phyloP scores from a whole-genome alignment of 1,140 invertebrate species.

The Epicauta chinensis region DNA sequence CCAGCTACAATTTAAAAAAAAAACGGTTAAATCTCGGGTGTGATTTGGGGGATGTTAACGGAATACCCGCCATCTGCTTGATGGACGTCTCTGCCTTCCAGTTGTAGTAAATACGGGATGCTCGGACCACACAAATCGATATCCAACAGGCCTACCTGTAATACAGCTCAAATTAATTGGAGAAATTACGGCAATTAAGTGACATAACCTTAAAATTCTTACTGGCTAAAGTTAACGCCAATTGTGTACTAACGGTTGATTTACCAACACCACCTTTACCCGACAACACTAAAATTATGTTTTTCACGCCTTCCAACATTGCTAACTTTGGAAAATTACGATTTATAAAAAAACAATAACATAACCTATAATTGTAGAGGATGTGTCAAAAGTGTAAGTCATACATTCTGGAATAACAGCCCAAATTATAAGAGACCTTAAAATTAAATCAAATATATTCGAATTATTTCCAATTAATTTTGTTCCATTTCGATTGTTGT shows the following conservation, averaged over 20 bases:
- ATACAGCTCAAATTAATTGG: conserved; percentile 23
- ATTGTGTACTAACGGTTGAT: conserved; percentile 82
- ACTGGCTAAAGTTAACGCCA: conserved; percentile 77
- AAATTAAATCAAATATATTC: no score
- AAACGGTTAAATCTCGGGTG: no score
- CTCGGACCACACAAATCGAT: conserved; percentile 92
- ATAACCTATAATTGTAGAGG: no score
- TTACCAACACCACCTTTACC: conserved; percentile 99
- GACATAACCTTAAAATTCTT: conserved; percentile 70
- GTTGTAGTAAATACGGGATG: conserved; percentile 63
- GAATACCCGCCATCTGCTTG: conserved; percentile 52
- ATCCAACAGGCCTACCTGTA: conserved; percentile 78
- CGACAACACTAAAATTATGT: conserved; percentile 88
- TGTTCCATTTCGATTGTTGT: no score
- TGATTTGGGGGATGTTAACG: no score
- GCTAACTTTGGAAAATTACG: no score
- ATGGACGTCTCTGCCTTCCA: conserved; percentile 76
- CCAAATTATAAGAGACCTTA: no score
- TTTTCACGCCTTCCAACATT: conserved; percentile 66
- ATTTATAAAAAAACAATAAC: no score
- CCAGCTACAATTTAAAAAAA: conserved; percentile 51
- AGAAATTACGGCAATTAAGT: conserved; percentile 1
- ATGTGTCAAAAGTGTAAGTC: no score
- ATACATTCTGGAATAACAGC: no score
- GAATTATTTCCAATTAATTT: no score